phyloP scores from a whole-genome alignment of 2,797 vertebrate genomes.

The Anguilla anguilla region DNA sequence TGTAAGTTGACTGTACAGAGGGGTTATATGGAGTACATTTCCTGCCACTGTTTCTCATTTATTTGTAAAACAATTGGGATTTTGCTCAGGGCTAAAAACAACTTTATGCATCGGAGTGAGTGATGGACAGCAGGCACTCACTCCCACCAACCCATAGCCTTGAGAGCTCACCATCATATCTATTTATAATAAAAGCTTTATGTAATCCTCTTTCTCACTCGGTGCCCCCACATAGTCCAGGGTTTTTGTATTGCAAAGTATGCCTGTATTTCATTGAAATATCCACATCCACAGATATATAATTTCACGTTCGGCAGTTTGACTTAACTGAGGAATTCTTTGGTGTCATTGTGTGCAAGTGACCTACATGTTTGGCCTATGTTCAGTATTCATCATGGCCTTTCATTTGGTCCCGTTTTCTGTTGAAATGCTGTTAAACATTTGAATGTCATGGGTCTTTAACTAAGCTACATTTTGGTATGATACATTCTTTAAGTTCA shows the following conservation, averaged over 20 bases:
- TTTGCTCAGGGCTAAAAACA: slow-evolving; percentile 68
- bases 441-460: no score
- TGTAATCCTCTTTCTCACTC: neutral
- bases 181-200: neutral
- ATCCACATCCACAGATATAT: no score
- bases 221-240: neutral
- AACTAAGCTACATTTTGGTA: no score
- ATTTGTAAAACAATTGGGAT: slow-evolving; percentile 53
- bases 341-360: no score
- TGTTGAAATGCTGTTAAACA: no score
- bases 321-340: no score
- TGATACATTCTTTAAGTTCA: no score
- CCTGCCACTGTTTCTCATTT: slow-evolving; percentile 56
- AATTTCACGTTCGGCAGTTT: no score
- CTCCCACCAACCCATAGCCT: slow-evolving; percentile 27
- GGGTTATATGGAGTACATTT: slow-evolving; percentile 33
- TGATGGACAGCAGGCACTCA: slow-evolving; percentile 46
- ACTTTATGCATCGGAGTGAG: slow-evolving; percentile 45
- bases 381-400: no score
- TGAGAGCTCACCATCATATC: neutral
- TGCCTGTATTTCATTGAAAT: no score
- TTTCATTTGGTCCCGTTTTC: no score
- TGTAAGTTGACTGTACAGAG: neutral
- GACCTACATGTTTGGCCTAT: no score
- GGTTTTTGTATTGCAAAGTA: neutral